Conservation (phyloP, 1,140 invertebrate genomes). For the Drosophila tani region DNA sequence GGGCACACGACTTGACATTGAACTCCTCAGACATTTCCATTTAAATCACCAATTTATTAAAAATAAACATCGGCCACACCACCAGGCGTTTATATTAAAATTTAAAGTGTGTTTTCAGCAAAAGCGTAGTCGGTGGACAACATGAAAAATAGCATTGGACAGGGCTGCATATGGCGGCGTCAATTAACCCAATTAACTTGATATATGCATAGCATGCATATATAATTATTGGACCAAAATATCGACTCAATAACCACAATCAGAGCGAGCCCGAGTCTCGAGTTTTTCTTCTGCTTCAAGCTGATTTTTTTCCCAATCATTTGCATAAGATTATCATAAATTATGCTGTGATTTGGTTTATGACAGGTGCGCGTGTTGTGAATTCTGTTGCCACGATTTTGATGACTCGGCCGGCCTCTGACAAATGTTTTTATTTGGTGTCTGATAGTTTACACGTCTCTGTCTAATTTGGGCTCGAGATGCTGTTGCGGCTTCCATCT, state of each 20-base stretch:
- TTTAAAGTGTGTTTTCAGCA: constrained; percentile 21
- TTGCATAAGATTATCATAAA: constrained; percentile 74
- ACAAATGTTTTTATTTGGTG: constrained; percentile 58
- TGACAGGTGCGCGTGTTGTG: constrained; percentile 62
- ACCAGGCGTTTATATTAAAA: constrained; percentile 36
- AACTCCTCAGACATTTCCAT: constrained; percentile 3
- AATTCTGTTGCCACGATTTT: constrained; percentile 32
- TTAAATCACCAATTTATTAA: constrained; percentile 21
- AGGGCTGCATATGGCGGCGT: constrained; percentile 37
- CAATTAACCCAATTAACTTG: constrained; percentile 81
- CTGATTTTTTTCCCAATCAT: constrained; percentile 36
- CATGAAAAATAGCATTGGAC: constrained; percentile 42
- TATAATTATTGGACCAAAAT: constrained; percentile 56
- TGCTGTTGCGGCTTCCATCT: constrained; percentile 11
- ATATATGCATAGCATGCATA: constrained; percentile 75
- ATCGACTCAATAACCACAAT: constrained; percentile 17
- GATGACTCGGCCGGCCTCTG: constrained; percentile 21
- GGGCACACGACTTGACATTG: too few species aligned
- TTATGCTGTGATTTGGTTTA: constrained; percentile 71
- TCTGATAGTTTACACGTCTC: constrained; percentile 51
- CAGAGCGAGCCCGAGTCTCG: constrained; percentile 29
- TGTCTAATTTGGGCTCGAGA: constrained; percentile 21
- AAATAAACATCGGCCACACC: neutral
- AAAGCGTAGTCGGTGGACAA: constrained; percentile 5
- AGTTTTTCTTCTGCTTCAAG: constrained; percentile 36